These are phyloP conservation scores for Neodiprion virginianus DNA, from an alignment of 1,140 invertebrate genomes.

Conservation along the genomic window DNA sequence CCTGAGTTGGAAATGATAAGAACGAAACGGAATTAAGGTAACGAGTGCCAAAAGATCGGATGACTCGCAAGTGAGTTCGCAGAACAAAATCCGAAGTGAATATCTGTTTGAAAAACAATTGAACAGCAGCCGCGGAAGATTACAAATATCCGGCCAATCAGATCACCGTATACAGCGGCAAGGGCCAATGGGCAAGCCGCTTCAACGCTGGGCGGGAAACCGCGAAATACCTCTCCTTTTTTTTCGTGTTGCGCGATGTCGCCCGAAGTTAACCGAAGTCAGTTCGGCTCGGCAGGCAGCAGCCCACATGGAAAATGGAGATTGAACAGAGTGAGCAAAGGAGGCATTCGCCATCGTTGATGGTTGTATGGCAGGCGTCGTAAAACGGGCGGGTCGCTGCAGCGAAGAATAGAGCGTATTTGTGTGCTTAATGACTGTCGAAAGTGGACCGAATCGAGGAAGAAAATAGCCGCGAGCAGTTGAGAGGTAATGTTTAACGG, in stretches of 20 bases:
- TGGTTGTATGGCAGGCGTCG: slow-evolving; percentile 33
- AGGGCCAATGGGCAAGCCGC: neutral
- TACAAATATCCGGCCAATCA: neutral
- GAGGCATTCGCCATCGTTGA: slow-evolving; percentile 52
- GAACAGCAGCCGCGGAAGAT: neutral
- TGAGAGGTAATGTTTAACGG: slow-evolving; percentile 30
- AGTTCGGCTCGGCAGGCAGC: slow-evolving; percentile 28
- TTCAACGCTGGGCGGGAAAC: neutral
- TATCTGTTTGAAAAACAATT: neutral
- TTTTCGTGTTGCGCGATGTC: neutral
- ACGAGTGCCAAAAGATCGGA: too few species aligned
- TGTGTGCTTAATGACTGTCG: slow-evolving; percentile 38
- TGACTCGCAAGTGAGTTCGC: too few species aligned
- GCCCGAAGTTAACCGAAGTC: slow-evolving; percentile 29
- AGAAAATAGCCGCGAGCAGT: slow-evolving; percentile 10
- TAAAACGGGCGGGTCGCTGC: slow-evolving; percentile 23
- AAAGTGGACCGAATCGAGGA: slow-evolving; percentile 21
- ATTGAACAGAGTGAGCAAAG: slow-evolving; percentile 39
- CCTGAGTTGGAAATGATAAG: too few species aligned
- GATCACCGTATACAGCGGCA: neutral
- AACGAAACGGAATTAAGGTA: too few species aligned
- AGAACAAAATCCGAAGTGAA: neutral
- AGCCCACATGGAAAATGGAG: slow-evolving; percentile 50
- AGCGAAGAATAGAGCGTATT: slow-evolving; percentile 26
- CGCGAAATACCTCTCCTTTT: neutral